phyloP scores from a whole-genome alignment of 2,113 vertebrate species.

The Bostrychus sinensis region DNA sequence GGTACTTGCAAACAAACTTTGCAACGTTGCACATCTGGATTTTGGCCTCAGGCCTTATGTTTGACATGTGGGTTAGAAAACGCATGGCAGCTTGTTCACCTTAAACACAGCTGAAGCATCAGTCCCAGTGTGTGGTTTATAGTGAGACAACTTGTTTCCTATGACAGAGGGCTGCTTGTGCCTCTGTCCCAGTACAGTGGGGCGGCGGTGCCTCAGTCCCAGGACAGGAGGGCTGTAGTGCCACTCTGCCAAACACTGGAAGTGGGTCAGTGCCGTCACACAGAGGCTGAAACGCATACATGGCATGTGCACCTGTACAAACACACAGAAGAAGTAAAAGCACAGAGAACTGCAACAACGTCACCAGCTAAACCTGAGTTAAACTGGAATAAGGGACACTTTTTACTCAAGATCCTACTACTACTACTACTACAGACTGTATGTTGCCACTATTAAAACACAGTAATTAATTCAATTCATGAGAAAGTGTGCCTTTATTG shows the following conservation, averaged over 20 bases:
- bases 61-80: neutral
- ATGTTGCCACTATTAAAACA: too few species aligned
- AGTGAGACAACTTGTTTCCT: slow-evolving; percentile 8
- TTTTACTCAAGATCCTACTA: slow-evolving; percentile 23
- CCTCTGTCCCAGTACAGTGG: slow-evolving; percentile 15
- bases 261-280: slow-evolving; percentile 72
- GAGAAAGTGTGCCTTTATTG: too few species aligned
- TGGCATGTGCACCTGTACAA: slow-evolving; percentile 78
- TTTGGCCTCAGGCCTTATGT: neutral
- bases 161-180: slow-evolving; percentile 62
- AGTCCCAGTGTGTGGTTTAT: neutral
- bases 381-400: slow-evolving; percentile 18
- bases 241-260: slow-evolving; percentile 59
- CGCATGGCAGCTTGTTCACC: neutral
- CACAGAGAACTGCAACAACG: slow-evolving; percentile 41
- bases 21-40: neutral
- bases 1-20: neutral
- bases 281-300: slow-evolving; percentile 69
- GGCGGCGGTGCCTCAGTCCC: slow-evolving; percentile 24
- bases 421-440: neutral
- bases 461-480: too few species aligned
- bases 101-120: neutral
- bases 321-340: slow-evolving; percentile 56
- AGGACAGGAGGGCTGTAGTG: slow-evolving; percentile 40
- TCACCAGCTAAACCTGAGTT: slow-evolving; percentile 36